Evolutionary conservation across 2,888 invertebrate genomes (phyloP).

Genomic region (Leptopilina drosophilae): DNA sequence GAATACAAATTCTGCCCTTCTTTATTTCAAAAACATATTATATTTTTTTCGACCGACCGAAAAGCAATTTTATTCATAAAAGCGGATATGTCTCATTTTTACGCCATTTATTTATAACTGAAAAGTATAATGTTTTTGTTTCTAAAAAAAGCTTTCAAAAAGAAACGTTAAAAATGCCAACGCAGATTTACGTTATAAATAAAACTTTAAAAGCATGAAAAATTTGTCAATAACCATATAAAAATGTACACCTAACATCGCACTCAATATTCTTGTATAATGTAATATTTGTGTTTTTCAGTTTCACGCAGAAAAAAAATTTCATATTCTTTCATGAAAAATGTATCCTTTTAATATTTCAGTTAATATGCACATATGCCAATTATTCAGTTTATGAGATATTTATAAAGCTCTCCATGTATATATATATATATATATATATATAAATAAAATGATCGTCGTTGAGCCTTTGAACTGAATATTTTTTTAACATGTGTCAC

Average conservation of each 20-base stretch:
- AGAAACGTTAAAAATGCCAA: slow-evolving; percentile 9
- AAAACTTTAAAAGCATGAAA: slow-evolving; percentile 8
- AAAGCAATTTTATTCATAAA: neutral
- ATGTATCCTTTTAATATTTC: neutral
- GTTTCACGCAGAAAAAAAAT: slow-evolving; percentile 12
- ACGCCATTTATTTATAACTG: neutral
- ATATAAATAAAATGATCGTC: neutral
- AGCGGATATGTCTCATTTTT: neutral
- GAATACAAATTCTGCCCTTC: neutral
- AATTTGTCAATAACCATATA: slow-evolving; percentile 15
- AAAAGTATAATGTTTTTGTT: neutral
- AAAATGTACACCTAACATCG: slow-evolving; percentile 5
- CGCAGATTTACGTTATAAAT: slow-evolving; percentile 1
- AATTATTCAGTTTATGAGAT: slow-evolving; percentile 4
- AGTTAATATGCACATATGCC: neutral
- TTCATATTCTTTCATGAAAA: slow-evolving; percentile 1
- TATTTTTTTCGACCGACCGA: neutral
- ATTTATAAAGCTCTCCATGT: neutral
- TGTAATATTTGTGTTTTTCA: slow-evolving; percentile 11
- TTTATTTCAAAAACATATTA: neutral
- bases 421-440: too few relatives aligned
- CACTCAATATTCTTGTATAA: slow-evolving; percentile 8
- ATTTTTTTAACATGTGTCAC: neutral
- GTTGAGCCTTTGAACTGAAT: neutral
- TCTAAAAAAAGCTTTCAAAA: neutral